These are phyloP conservation scores for Vicugna pacos DNA, from an alignment of 2,113 vertebrate species.

Conservation along the genomic window DNA sequence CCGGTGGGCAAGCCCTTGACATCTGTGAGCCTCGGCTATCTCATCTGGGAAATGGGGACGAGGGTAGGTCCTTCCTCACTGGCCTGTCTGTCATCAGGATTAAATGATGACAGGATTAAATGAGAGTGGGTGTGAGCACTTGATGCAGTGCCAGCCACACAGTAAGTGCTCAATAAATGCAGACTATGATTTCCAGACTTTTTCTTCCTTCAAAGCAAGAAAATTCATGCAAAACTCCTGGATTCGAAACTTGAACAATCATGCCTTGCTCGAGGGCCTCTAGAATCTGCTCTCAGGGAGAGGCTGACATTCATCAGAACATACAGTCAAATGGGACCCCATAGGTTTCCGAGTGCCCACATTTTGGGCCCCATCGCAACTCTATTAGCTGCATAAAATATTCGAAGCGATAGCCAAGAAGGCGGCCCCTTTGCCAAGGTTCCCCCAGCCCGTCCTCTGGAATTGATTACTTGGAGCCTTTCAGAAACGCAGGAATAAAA, in stretches of 20 bases:
- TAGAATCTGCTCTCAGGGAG: not conserved
- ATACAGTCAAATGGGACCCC: constrained; percentile 55
- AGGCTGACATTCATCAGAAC: not conserved
- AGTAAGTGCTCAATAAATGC: not conserved
- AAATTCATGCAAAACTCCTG: not conserved
- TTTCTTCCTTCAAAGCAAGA: not conserved
- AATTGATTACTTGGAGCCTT: constrained; percentile 87
- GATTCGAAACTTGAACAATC: not conserved
- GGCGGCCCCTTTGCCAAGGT: constrained; percentile 81
- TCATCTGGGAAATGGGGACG: not conserved
- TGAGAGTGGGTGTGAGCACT: accelerated
- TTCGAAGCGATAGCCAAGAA: constrained; percentile 84
- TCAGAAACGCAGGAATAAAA: constrained; percentile 86
- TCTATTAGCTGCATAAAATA: constrained; percentile 79
- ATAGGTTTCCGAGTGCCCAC: constrained; percentile 58
- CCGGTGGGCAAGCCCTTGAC: not conserved
- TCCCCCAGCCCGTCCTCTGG: constrained; percentile 86
- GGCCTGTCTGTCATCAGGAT: accelerated
- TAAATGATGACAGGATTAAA: accelerated
- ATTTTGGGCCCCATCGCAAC: constrained; percentile 43
- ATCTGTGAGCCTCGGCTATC: not conserved
- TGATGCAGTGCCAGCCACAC: accelerated
- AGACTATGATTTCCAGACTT: not conserved
- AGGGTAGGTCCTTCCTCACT: accelerated
- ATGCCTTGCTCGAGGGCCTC: not conserved